A percentile compares a stretch with the other conserved stretches of the same genome.
Conservation (phyloP, 2,888 invertebrate species). For the Ophioninae sp. region DNA sequence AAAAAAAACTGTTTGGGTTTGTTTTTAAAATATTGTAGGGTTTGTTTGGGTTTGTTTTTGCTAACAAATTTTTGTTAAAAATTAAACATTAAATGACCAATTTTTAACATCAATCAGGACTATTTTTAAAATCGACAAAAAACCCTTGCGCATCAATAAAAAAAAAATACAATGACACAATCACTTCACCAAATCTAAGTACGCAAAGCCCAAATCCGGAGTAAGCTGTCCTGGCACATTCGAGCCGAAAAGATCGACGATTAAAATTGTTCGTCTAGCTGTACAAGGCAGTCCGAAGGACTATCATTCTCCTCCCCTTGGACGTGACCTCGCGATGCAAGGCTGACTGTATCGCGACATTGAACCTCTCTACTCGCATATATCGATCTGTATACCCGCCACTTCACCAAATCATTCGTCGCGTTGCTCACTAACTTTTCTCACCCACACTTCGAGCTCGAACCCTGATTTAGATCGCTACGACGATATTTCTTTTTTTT, state of each 20-base stretch:
- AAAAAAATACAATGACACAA: too few relatives aligned
- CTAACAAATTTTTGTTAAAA: too few relatives aligned
- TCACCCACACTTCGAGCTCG: neutral
- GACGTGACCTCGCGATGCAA: slow-evolving; percentile 61
- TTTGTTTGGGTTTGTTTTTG: too few relatives aligned
- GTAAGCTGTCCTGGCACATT: neutral
- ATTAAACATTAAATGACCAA: too few relatives aligned
- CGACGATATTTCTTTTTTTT: too few relatives aligned
- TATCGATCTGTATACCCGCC: slow-evolving; percentile 47
- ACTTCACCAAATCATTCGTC: slow-evolving; percentile 34
- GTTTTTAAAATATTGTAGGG: too few relatives aligned
- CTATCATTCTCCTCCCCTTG: slow-evolving; percentile 47
- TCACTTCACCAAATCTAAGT: neutral
- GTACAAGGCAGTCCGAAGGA: slow-evolving; percentile 19
- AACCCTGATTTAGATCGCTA: neutral
- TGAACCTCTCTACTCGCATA: slow-evolving; percentile 55
- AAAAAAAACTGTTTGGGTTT: neutral
- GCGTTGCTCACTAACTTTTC: slow-evolving; percentile 1
- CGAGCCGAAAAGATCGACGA: neutral
- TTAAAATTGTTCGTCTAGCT: neutral
- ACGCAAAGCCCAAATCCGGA: neutral
- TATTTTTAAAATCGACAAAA: too few relatives aligned
- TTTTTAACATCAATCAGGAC: too few relatives aligned
- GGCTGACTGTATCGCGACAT: slow-evolving; percentile 55
- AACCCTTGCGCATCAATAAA: too few relatives aligned